Conservation (phyloP, 2,888 invertebrate species). For the Eupeodes luniger region DNA sequence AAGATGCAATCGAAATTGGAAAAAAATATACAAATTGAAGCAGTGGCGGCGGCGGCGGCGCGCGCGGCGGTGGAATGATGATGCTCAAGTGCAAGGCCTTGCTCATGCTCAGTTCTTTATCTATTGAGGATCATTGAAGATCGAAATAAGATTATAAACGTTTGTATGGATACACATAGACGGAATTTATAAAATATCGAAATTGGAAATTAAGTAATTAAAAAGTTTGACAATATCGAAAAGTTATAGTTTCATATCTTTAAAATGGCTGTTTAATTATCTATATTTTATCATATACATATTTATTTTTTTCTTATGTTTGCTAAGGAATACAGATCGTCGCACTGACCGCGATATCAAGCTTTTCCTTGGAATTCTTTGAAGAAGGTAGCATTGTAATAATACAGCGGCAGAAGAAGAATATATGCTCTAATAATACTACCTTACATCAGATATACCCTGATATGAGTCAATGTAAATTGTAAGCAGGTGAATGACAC, state of each 20-base stretch:
- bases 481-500: too few relatives aligned
- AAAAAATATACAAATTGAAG: conserved; percentile 15
- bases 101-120: background rate
- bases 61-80: background rate
- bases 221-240: conserved; percentile 41
- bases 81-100: background rate
- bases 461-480: too few relatives aligned
- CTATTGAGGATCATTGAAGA: conserved; percentile 24
- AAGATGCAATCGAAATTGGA: background rate
- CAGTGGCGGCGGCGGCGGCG: background rate
- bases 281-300: too few relatives aligned
- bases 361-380: too few relatives aligned
- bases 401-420: too few relatives aligned
- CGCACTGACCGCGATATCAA: too few relatives aligned
- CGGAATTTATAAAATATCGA: conserved; percentile 31
- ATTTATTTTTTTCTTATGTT: too few relatives aligned
- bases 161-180: background rate
- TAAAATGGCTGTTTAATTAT: background rate
- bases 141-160: conserved; percentile 34
- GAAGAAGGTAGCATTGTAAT: too few relatives aligned
- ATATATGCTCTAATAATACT: too few relatives aligned
- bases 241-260: conserved; percentile 33
- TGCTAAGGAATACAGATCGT: too few relatives aligned
- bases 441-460: too few relatives aligned
- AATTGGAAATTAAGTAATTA: conserved; percentile 66